These are phyloP conservation scores for Drosophila lutescens DNA, from an alignment of 2,888 invertebrate species.

Conservation along the genomic window DNA sequence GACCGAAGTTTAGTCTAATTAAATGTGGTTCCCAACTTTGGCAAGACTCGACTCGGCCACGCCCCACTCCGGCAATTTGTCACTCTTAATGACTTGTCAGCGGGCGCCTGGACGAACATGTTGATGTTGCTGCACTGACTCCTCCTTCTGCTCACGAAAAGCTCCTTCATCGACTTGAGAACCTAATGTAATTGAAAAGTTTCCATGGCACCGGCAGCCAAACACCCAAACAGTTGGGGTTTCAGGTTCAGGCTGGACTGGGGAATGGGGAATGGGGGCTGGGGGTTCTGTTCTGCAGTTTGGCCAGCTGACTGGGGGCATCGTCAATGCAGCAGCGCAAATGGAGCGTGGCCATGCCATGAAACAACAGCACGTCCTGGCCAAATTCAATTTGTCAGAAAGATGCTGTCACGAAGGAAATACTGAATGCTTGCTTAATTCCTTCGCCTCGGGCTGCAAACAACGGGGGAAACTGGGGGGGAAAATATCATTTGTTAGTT, in stretches of 20 bases:
- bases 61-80: slow-evolving; percentile 66
- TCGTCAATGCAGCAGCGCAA: slow-evolving; percentile 50
- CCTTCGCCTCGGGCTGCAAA: slow-evolving; percentile 39
- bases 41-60: slow-evolving; percentile 40
- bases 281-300: neutral
- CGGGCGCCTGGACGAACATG: slow-evolving; percentile 67
- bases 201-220: too few species aligned
- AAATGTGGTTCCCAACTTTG: slow-evolving; percentile 66
- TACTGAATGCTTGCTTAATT: slow-evolving; percentile 78
- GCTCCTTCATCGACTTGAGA: slow-evolving; percentile 57
- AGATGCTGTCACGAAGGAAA: slow-evolving; percentile 75
- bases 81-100: slow-evolving; percentile 78
- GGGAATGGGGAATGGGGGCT: too few species aligned
- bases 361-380: slow-evolving; percentile 75
- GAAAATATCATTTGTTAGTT: slow-evolving; percentile 56
- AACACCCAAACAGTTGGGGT: slow-evolving; percentile 2
- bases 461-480: slow-evolving; percentile 1
- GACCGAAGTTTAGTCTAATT: slow-evolving; percentile 70
- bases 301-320: slow-evolving; percentile 50
- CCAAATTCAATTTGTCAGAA: slow-evolving; percentile 80
- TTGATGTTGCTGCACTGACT: slow-evolving; percentile 9
- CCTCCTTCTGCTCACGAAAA: neutral
- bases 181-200: slow-evolving; percentile 77
- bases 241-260: neutral
- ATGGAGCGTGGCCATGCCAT: slow-evolving; percentile 61